Conservation (phyloP, 2,888 invertebrate genomes). For the Diaphora mendica region DNA sequence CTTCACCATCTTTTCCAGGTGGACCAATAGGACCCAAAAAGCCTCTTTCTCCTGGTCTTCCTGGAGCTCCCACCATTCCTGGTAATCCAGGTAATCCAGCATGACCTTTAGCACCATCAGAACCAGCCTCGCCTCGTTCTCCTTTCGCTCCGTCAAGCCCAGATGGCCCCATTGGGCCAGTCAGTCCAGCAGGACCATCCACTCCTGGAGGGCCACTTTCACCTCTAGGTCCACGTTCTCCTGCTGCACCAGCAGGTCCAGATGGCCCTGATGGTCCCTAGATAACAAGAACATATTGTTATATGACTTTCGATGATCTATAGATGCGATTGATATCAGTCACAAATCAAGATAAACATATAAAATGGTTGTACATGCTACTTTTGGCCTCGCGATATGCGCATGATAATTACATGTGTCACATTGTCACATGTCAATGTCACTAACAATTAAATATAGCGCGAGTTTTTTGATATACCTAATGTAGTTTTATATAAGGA, state of each 20-base stretch:
- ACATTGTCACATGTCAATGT: neutral
- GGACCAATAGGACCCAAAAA: slow-evolving; percentile 88
- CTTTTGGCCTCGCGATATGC: neutral
- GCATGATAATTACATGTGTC: neutral
- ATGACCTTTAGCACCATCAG: slow-evolving; percentile 93
- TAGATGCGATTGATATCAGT: neutral
- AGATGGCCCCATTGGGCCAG: slow-evolving; percentile 92
- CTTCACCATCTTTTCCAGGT: slow-evolving; percentile 92
- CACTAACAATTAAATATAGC: neutral
- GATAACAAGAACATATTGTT: slow-evolving; percentile 4
- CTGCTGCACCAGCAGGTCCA: slow-evolving; percentile 89
- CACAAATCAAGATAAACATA: neutral
- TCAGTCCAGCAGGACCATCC: slow-evolving; percentile 91
- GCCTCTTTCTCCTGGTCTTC: slow-evolving; percentile 90
- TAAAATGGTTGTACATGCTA: neutral
- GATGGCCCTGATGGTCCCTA: slow-evolving; percentile 89
- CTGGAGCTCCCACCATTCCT: slow-evolving; percentile 91
- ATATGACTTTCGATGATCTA: neutral
- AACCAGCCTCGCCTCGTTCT: slow-evolving; percentile 87
- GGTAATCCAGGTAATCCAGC: slow-evolving; percentile 93
- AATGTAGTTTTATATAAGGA: too few relatives aligned
- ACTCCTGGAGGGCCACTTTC: slow-evolving; percentile 91
- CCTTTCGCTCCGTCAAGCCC: slow-evolving; percentile 91
- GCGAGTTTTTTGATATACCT: neutral
- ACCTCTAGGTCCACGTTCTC: slow-evolving; percentile 90